Evolutionary conservation across 1,140 invertebrate genomes (phyloP), one percentile per base, ranked within the genome.

Genomic region (Drosophila asahinai): DNA sequence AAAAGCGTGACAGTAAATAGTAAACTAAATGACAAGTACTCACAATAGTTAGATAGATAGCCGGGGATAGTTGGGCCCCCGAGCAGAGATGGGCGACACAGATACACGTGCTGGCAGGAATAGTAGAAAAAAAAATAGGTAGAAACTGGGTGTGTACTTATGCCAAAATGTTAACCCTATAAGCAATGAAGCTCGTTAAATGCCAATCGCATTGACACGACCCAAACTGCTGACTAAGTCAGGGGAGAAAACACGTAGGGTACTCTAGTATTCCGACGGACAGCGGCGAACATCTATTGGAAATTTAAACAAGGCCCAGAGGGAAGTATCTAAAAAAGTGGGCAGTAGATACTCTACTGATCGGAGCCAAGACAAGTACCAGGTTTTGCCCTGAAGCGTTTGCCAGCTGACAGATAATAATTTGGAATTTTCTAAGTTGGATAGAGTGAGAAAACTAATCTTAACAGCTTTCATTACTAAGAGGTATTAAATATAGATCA

Each of bases 21-120:
- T 87, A 84, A 84, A 79, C 86, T 89, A 90, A 87, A 87, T 87
- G 84, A 87, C 84, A 87, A 87, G 81, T 87, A 90, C 84, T 87
- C 77, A 80, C 77, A 80, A 80, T 80, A 87, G 60, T 81, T 84
- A 66, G 80, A 89, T 89, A 89, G 73, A 83, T 86, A 83, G 81
- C 64, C 77, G 47, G 68, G 55, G 57, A 80, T 81, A 81, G 71
- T 60, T 73, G 36, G 80, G 73, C 15, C 49, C 49, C 68, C 43
- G 66, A 47, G 49, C 49, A 70, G 68, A 73, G 71, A 77, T 77
- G 75, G 77, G 77, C 77, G 75, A 79, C 75, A 79, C 77, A 79
- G 76, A 79, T 80, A 79, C 55, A 79, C 76, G 60, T 71, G 76
- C 57, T 60, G 47, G 66, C 43, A 74, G 48, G 77, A 51, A 80